Percentiles rank a stretch among this genome's conserved stretches.
phyloP scores from a whole-genome alignment of 2,888 invertebrate species.

The Philaethria dido region DNA sequence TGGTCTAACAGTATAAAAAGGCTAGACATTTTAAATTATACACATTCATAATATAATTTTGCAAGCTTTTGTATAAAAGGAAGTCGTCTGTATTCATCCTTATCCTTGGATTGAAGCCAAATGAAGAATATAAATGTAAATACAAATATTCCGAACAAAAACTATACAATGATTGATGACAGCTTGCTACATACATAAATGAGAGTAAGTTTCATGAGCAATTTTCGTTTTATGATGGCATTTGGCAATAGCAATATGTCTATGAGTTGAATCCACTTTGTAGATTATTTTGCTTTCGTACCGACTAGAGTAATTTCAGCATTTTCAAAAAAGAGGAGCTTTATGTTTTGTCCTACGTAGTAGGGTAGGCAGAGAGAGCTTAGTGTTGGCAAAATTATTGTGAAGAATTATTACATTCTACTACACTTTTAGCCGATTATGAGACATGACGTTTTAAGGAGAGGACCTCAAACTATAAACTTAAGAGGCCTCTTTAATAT shows the following conservation, averaged over 20 bases:
- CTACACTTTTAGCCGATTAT: too few species aligned
- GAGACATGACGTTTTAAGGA: too few species aligned
- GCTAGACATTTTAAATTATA: background rate
- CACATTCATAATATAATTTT: constrained; percentile 4
- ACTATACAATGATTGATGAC: constrained; percentile 32
- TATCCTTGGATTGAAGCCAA: constrained; percentile 43
- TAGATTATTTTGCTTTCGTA: background rate
- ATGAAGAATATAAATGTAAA: constrained; percentile 42
- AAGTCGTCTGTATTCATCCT: constrained; percentile 28
- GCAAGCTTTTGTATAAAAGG: constrained; percentile 29
- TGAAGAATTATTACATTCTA: too few species aligned
- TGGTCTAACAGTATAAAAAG: too few species aligned
- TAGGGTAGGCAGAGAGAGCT: too few species aligned
- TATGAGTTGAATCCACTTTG: background rate
- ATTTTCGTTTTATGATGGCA: constrained; percentile 3
- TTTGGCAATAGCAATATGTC: constrained; percentile 3
- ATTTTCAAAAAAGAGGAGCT: too few species aligned
- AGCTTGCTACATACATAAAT: background rate
- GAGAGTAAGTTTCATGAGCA: background rate
- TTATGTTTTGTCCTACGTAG: too few species aligned
- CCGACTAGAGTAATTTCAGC: too few species aligned
- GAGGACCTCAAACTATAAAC: too few species aligned
- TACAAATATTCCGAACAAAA: constrained; percentile 33
- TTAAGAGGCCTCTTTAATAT: too few species aligned
- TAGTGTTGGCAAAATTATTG: too few species aligned